A percentile compares a stretch with the other conserved stretches of the same genome.
These are phyloP conservation scores for Nautilus pompilius DNA, from an alignment of 1,140 invertebrate species.

Conservation along the genomic window DNA sequence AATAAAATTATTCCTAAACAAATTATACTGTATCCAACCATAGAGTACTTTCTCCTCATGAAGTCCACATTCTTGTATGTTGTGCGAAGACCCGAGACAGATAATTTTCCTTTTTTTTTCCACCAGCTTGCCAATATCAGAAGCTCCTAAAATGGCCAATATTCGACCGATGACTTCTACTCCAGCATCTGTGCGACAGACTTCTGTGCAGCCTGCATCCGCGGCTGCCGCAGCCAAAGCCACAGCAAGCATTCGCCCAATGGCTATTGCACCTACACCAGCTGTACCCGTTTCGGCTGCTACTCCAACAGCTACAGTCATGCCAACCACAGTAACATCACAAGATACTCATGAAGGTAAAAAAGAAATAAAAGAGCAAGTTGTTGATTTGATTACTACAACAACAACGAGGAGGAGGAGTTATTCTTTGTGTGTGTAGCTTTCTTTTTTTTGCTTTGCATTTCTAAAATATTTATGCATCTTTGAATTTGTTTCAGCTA, in stretches of 20 bases:
- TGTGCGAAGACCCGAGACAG: no score
- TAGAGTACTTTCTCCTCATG: no score
- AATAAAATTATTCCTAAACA: no score
- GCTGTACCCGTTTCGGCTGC: constrained; percentile 20
- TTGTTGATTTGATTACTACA: not conserved
- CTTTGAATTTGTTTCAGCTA: not conserved
- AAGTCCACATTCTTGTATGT: no score
- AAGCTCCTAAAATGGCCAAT: constrained; percentile 80
- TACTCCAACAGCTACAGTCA: constrained; percentile 70
- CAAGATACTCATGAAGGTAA: constrained; percentile 30
- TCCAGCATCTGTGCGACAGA: constrained; percentile 24
- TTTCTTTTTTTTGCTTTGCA: not conserved
- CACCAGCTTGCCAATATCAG: constrained; percentile 67
- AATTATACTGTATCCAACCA: no score
- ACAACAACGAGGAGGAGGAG: not conserved
- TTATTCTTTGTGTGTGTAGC: not conserved
- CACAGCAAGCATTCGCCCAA: constrained; percentile 88
- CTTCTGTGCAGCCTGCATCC: constrained; percentile 46
- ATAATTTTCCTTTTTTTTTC: not conserved
- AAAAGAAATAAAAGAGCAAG: not conserved
- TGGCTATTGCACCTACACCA: constrained; percentile 66
- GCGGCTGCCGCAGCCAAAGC: constrained; percentile 40
- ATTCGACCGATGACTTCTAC: constrained; percentile 83
- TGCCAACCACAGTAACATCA: constrained; percentile 60
- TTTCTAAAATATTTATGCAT: not conserved